phyloP scores from a whole-genome alignment of 2,113 vertebrate genomes.

The Daubentonia madagascariensis region DNA sequence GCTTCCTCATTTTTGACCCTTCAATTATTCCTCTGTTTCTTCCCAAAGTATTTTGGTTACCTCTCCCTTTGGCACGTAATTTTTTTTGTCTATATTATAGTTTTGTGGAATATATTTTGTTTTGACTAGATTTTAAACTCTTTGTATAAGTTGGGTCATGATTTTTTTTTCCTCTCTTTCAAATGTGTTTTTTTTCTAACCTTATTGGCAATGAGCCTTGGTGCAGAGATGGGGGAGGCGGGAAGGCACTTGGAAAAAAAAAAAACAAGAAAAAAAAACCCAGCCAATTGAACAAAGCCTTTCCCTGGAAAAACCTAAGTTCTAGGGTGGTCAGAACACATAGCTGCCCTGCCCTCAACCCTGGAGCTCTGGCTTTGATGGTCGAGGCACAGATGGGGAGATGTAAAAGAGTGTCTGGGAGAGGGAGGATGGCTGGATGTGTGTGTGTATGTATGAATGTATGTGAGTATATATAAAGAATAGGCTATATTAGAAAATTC shows the following conservation, averaged over 20 bases:
- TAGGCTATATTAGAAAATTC: conserved; percentile 74
- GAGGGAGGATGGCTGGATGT: not conserved
- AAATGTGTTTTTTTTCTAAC: conserved; percentile 65
- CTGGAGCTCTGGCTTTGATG: not conserved
- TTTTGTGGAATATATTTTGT: not conserved
- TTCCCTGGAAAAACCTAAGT: not conserved
- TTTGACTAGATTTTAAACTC: not conserved
- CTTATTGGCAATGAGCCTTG: conserved; percentile 49
- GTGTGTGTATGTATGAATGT: fast-evolving
- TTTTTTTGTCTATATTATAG: not conserved
- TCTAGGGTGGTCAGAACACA: not conserved
- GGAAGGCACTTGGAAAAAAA: not conserved
- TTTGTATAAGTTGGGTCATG: not conserved
- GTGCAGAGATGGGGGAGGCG: conserved; percentile 27
- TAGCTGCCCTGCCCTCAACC: not conserved
- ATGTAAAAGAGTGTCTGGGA: not conserved
- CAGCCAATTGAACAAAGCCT: conserved; percentile 30
- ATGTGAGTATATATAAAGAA: conserved; percentile 5
- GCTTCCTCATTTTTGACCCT: not conserved
- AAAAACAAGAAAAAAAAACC: not conserved
- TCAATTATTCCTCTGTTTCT: not conserved
- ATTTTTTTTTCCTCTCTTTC: not conserved
- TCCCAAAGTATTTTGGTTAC: not conserved
- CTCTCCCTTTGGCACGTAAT: not conserved
- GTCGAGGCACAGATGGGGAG: conserved; percentile 10